A percentile compares a stretch with the other conserved stretches of the same genome.
phyloP scores from a whole-genome alignment of 2,888 invertebrate genomes.

The Caradrina clavipalpis region DNA sequence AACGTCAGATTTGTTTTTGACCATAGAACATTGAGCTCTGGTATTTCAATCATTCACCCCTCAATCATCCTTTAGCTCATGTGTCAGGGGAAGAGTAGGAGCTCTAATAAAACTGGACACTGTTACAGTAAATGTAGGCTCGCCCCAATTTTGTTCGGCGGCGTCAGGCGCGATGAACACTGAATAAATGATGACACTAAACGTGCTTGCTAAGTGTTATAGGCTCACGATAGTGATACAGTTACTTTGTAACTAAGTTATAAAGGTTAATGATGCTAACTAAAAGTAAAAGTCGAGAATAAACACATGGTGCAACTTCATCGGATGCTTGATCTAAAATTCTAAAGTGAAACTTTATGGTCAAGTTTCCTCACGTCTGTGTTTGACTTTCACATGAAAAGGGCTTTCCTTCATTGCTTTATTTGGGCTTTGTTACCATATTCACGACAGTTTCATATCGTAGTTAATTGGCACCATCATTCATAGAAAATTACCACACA shows the following conservation, averaged over 20 bases:
- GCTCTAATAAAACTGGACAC: conserved; percentile 59
- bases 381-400: conserved; percentile 52
- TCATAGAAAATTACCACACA: conserved; percentile 13
- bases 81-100: conserved; percentile 19
- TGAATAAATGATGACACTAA: conserved; percentile 65
- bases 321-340: conserved; percentile 29
- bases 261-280: conserved; percentile 32
- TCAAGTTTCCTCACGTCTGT: conserved; percentile 43
- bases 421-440: conserved; percentile 1
- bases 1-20: conserved; percentile 29
- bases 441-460: not conserved
- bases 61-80: conserved; percentile 6
- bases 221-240: conserved; percentile 39
- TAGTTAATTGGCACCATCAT: conserved; percentile 21
- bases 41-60: conserved; percentile 11
- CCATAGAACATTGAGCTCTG: conserved; percentile 30
- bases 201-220: conserved; percentile 52
- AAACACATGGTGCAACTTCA: conserved; percentile 20
- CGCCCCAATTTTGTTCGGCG: conserved; percentile 62
- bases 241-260: conserved; percentile 35
- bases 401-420: conserved; percentile 34
- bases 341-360: conserved; percentile 51
- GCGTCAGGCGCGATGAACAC: conserved; percentile 63
- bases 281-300: conserved; percentile 57
- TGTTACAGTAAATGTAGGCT: conserved; percentile 63